Percentiles rank a stretch among this genome's conserved stretches.
These are phyloP conservation scores for Dolichomitus sp. DNA, from an alignment of 2,888 invertebrate species.

Conservation along the genomic window DNA sequence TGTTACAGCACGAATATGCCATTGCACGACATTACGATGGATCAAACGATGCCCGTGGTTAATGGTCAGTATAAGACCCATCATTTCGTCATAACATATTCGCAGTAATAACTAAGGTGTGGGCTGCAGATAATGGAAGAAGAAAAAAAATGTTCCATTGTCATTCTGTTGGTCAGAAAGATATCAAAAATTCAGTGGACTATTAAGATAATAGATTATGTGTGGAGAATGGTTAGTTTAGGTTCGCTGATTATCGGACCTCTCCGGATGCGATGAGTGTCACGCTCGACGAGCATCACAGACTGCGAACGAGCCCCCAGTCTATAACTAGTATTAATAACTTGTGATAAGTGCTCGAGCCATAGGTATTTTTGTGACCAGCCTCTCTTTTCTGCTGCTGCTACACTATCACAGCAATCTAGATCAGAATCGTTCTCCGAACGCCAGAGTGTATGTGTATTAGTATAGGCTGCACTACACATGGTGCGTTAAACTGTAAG, in stretches of 20 bases:
- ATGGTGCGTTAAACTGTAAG: constrained; percentile 29
- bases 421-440: constrained; percentile 23
- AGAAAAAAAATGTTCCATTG: neutral
- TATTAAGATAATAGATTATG: constrained; percentile 33
- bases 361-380: constrained; percentile 40
- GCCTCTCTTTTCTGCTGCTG: constrained; percentile 20
- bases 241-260: constrained; percentile 47
- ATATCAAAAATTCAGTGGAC: neutral
- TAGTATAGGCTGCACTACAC: neutral
- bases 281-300: constrained; percentile 46
- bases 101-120: neutral
- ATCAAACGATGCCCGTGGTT: constrained; percentile 74
- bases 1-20: constrained; percentile 81
- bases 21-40: constrained; percentile 80
- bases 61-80: constrained; percentile 76
- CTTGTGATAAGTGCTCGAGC: constrained; percentile 45
- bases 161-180: constrained; percentile 7
- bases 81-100: neutral
- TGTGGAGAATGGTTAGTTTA: constrained; percentile 43
- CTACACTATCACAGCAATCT: neutral
- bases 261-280: constrained; percentile 61
- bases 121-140: neutral
- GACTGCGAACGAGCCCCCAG: constrained; percentile 42
- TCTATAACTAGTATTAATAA: constrained; percentile 61
- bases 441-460: neutral